Base-by-base conservation (phyloP, 2,888 invertebrate genomes). In the Boloria euphrosyne region DNA sequence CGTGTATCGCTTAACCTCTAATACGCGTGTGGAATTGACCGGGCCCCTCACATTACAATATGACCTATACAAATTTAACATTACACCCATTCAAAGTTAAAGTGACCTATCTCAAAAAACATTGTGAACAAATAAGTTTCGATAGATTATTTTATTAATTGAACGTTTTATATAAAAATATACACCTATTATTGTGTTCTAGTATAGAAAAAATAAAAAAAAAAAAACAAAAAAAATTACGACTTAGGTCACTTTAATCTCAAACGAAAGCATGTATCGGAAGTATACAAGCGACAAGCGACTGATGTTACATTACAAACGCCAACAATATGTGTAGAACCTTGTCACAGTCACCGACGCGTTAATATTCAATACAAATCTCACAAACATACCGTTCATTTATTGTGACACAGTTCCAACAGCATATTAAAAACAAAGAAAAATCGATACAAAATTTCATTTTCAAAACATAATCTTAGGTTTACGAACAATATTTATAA, bases 21-120 rank as follows among this genome's bases (percentile, higher is more conserved):
- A 70, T 68, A 73, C 70, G 75, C 74, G 72, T 75, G 80, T 81
- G 59, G 89, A 91, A 90, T 90, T 89, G 90, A 90, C 84, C 76
- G 81, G 78, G 78, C 84, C 90, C 90, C 87, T 79, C 84, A 77
- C 80, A 83, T 80, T 84, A 86, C 87, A 87, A 87, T 85, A 82
- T 80, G 51, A 64, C 79, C 82, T 88, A 87, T 84, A 89, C 86
- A 90, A 84, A 79, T 83, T 77, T 31, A 78, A 84, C 82, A 82
- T 5, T 4, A 57, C n/a, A 44, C 46, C 13, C 22, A 46, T 57
- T 46, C 46, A 57, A 22, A 57, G 27, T 57, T n/a, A 22, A 5
- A 43, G 55, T 14, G 31, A 10, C 31, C 31, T 38, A 38, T 38
- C 31, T 38, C 31, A 38, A 38, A 38, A 10, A 38, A 38, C 7